phyloP scores from a whole-genome alignment of 2,113 vertebrate species.

The Lichenostomus cassidix region DNA sequence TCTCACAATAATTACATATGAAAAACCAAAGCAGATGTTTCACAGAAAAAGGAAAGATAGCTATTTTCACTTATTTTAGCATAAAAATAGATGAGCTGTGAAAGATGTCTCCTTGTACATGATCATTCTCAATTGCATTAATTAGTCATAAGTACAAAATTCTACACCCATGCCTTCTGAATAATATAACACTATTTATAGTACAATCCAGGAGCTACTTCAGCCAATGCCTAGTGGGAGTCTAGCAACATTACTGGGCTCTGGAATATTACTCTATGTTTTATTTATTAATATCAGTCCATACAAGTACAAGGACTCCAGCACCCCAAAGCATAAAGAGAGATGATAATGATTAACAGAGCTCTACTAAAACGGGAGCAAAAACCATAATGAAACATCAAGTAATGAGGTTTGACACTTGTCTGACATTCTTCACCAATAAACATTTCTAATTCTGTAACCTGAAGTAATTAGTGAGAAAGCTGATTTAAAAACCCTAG shows the following conservation, averaged over 20 bases:
- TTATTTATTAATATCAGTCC: background rate
- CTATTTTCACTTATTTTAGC: background rate
- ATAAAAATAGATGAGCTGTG: conserved; percentile 23
- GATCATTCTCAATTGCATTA: background rate
- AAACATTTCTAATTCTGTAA: background rate
- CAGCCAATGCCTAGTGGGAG: background rate
- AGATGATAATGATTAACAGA: background rate
- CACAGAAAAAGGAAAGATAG: background rate
- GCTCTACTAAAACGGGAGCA: background rate
- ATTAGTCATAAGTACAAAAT: conserved; percentile 1
- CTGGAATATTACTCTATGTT: background rate
- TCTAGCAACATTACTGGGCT: background rate
- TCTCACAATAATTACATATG: background rate
- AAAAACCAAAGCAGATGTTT: background rate
- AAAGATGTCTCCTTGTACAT: background rate
- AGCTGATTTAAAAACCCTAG: background rate
- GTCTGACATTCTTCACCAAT: background rate
- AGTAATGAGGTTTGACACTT: background rate
- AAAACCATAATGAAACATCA: background rate
- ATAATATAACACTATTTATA: background rate
- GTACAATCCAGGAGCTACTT: background rate
- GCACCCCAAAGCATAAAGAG: background rate
- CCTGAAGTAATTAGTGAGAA: background rate
- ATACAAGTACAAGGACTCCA: background rate
- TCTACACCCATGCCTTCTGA: background rate